A percentile compares a stretch with the other conserved stretches of the same genome.
phyloP scores from a whole-genome alignment of 2,888 invertebrate species.

The Daptonema setosum region DNA sequence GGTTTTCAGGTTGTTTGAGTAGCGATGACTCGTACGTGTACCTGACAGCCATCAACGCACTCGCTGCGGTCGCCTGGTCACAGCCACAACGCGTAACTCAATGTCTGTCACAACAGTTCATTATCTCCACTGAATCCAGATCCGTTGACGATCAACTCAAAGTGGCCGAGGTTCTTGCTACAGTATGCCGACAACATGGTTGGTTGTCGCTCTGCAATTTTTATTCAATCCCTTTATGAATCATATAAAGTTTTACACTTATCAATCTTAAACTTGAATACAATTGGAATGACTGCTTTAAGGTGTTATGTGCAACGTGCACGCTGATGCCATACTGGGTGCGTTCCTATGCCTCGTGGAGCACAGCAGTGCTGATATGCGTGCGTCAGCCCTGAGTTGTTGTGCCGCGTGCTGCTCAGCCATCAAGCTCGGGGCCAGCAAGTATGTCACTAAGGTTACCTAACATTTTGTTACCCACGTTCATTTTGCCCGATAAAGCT shows the following conservation, averaged over 20 bases:
- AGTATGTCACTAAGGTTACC: too few species aligned
- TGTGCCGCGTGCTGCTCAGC: too few species aligned
- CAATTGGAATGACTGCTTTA: too few species aligned
- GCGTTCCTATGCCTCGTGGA: neutral
- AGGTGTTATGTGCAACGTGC: too few species aligned
- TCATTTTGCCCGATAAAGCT: too few species aligned
- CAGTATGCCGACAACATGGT: slow-evolving; percentile 49
- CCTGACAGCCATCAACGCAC: neutral
- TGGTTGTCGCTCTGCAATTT: too few species aligned
- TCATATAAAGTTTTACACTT: too few species aligned
- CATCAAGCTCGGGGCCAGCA: too few species aligned
- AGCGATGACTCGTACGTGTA: slow-evolving; percentile 1
- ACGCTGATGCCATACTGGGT: too few species aligned
- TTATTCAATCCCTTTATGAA: too few species aligned
- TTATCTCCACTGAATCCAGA: neutral
- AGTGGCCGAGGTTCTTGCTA: slow-evolving; percentile 55
- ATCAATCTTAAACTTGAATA: too few species aligned
- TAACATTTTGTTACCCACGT: too few species aligned
- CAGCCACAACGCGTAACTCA: neutral
- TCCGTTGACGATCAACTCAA: slow-evolving; percentile 41
- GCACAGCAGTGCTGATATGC: neutral
- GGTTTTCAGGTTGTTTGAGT: neutral
- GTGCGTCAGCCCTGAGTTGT: neutral
- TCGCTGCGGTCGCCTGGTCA: neutral
- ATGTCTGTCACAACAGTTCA: neutral